Base-by-base conservation (phyloP, 2,888 invertebrate genomes). In the Aethes cnicana region DNA sequence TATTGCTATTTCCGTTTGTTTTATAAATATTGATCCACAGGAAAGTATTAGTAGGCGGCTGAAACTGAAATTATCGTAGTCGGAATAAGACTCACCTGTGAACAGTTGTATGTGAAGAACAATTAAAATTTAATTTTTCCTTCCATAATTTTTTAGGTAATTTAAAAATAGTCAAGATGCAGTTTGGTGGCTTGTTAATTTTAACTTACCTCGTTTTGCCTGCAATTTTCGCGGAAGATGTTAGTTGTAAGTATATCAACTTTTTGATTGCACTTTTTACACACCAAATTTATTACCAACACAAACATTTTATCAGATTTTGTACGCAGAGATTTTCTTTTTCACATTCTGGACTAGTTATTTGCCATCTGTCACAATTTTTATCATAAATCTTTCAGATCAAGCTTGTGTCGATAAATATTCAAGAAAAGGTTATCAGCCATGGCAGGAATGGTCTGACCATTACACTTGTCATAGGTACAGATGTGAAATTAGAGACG, bases 361-460 rank as follows among this genome's bases (percentile, higher is more conserved):
- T n/a, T n/a, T n/a, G n/a, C n/a, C n/a, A n/a, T n/a, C n/a, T n/a
- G n/a, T n/a, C n/a, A n/a, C n/a, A 4, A 36, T 21, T 4, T 11
- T 18, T n/a, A 35, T 26, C 1, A 14, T 30, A 25, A 23, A 17
- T 20, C 26, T 66, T 63, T 16, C 65, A 89, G 89, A 87, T 66
- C 89, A 89, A 77, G 89, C 89, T 0, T 89, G 89, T 53, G 86
- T 89, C 1, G 89, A 89, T 47, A 89, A 89, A 71, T 89, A 89
- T 54, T 89, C 89, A n/a, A 79, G 89, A 55, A 89, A 89, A 68
- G 89, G 89, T 1, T 89, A 89, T 53, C 89, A 89, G 54, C 89
- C 89, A 0, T 89, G 89, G 89, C 89, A 89, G 39, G 89, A 89
- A 50, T 89, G 89, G 89, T 89, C 89, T 0, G 89, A 89, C 54